Evolutionary conservation across 92 coral and sea anemone genomes (phyloP).

Genomic region (Zoanthus sociatus): DNA sequence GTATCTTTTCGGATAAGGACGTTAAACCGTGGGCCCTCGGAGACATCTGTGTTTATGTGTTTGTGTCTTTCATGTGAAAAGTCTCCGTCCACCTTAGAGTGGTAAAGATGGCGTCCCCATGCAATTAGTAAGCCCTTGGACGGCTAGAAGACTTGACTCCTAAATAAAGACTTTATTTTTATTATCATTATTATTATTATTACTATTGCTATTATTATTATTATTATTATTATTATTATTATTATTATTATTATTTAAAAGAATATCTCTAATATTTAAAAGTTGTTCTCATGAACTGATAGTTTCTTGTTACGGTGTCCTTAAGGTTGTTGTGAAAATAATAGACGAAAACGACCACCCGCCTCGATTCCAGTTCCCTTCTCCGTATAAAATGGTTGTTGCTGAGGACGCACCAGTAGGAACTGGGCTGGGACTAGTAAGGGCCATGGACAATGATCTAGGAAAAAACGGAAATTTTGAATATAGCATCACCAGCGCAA

Average conservation of each 20-base stretch:
- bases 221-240: no score
- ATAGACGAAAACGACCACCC: slow-evolving; percentile 86
- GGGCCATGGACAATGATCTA: slow-evolving; percentile 77
- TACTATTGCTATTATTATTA: no score
- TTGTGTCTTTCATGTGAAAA: no score
- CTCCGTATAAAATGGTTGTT: slow-evolving; percentile 92
- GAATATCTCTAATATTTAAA: neutral
- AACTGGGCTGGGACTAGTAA: slow-evolving; percentile 78
- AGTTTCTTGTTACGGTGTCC: neutral
- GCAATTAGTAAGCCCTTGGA: no score
- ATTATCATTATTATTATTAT: no score
- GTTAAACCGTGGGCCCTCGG: no score
- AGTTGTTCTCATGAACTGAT: neutral
- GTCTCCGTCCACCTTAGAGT: no score
- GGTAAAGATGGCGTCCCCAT: no score
- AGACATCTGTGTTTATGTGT: no score
- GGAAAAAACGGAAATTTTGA: slow-evolving; percentile 85
- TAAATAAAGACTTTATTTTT: no score
- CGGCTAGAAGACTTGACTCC: no score
- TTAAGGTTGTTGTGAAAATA: slow-evolving; percentile 82
- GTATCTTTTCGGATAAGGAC: no score
- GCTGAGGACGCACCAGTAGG: slow-evolving; percentile 78
- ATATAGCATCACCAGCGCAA: slow-evolving; percentile 86
- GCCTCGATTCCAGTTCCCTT: slow-evolving; percentile 91
- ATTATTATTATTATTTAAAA: neutral